Conservation (phyloP, 2,797 vertebrate species). For the Parauchenoglanis ngamensis region DNA sequence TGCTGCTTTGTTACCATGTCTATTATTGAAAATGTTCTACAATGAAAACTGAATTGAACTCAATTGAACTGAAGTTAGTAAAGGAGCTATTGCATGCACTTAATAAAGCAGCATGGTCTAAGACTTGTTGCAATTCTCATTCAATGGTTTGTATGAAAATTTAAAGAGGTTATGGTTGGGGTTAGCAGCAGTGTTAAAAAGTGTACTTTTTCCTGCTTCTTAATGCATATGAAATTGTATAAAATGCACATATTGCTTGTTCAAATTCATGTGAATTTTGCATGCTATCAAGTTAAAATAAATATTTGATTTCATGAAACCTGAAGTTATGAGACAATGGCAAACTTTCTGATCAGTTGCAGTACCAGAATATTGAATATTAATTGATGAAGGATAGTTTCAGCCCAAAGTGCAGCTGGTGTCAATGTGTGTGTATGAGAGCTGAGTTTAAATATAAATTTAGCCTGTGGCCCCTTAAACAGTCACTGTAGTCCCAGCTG, state of each 20-base stretch:
- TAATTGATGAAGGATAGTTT: conserved; percentile 15
- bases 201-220: background rate
- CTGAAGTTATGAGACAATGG: background rate
- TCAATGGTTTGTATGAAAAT: background rate
- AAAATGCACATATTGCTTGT: background rate
- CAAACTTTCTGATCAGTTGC: background rate
- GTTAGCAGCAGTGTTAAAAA: background rate
- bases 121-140: background rate
- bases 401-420: conserved; percentile 6
- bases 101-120: background rate
- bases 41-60: background rate
- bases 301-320: background rate
- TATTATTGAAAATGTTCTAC: background rate
- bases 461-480: conserved; percentile 39
- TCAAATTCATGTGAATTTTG: background rate
- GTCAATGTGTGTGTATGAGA: background rate
- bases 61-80: background rate
- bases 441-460: conserved; percentile 48
- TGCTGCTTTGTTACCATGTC: background rate
- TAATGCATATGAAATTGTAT: background rate
- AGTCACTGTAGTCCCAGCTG: conserved; percentile 53
- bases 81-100: background rate
- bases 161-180: background rate
- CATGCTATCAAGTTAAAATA: background rate
- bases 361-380: background rate